Evolutionary conservation across 2,113 vertebrate genomes (phyloP).

Genomic region (Labeo catla): DNA sequence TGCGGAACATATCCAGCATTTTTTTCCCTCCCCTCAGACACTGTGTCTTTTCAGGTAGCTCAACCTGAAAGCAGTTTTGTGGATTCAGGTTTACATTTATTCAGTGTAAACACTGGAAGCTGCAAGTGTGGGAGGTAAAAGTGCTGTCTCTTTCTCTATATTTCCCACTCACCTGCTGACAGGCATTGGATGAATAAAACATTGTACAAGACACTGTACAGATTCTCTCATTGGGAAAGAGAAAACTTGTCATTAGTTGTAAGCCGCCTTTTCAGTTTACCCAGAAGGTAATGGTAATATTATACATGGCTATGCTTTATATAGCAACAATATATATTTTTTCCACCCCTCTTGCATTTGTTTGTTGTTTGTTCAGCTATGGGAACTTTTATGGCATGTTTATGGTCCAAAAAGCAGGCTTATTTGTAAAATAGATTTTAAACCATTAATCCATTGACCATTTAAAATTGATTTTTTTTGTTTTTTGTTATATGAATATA

Average conservation of each 20-base stretch:
- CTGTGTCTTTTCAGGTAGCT: not conserved
- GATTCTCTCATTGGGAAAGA: slow-evolving; percentile 72
- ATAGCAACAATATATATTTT: not conserved
- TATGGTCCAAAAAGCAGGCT: not conserved
- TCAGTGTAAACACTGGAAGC: not conserved
- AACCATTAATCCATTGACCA: no score
- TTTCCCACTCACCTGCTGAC: slow-evolving; percentile 49
- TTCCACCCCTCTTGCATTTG: not conserved
- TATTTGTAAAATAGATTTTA: not conserved
- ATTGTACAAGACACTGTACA: slow-evolving; percentile 67
- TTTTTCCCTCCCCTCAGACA: not conserved
- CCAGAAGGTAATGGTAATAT: slow-evolving; percentile 18
- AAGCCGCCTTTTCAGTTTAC: slow-evolving; percentile 12
- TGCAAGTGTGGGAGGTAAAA: slow-evolving; percentile 22
- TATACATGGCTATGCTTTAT: slow-evolving; percentile 1
- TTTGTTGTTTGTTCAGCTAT: not conserved
- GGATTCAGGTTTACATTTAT: not conserved
- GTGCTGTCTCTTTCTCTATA: slow-evolving; percentile 24
- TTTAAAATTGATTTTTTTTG: no score
- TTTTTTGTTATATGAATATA: no score
- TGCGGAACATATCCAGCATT: slow-evolving; percentile 3
- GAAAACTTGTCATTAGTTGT: slow-evolving; percentile 62
- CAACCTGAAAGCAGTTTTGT: slow-evolving; percentile 14
- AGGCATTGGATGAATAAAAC: slow-evolving; percentile 79
- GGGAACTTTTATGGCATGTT: not conserved